Percentiles rank a stretch among this genome's conserved stretches.
phyloP scores from a whole-genome alignment of 2,113 vertebrate genomes.

The Sula dactylatra region DNA sequence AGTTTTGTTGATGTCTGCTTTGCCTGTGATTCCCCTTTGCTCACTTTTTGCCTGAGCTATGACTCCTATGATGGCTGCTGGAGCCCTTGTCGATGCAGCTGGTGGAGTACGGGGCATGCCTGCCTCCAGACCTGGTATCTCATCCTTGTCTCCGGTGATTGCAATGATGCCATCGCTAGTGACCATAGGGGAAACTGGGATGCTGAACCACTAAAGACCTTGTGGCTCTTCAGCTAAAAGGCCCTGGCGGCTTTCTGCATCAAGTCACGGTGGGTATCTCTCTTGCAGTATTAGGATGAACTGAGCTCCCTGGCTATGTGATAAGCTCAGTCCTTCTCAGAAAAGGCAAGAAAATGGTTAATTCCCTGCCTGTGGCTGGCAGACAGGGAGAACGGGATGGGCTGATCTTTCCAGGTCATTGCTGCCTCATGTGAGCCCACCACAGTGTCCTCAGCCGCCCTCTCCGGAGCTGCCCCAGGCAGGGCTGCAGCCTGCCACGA shows the following conservation, averaged over 20 bases:
- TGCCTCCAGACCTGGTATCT: background rate
- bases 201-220: background rate
- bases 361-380: background rate
- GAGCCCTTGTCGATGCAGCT: background rate
- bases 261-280: fast-evolving
- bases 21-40: background rate
- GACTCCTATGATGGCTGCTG: background rate
- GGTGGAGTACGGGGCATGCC: background rate
- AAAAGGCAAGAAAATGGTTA: background rate
- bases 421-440: background rate
- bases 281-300: background rate
- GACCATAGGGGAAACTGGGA: background rate
- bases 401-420: background rate
- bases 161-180: background rate
- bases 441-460: background rate
- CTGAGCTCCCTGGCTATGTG: background rate
- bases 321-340: background rate
- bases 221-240: background rate
- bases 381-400: background rate
- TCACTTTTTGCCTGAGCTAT: background rate
- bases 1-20: background rate
- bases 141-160: fast-evolving
- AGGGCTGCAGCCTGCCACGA: background rate
- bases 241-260: background rate
- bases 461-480: background rate